Evolutionary conservation across 2,888 invertebrate species (phyloP).

Genomic region (Stenurella melanura): DNA sequence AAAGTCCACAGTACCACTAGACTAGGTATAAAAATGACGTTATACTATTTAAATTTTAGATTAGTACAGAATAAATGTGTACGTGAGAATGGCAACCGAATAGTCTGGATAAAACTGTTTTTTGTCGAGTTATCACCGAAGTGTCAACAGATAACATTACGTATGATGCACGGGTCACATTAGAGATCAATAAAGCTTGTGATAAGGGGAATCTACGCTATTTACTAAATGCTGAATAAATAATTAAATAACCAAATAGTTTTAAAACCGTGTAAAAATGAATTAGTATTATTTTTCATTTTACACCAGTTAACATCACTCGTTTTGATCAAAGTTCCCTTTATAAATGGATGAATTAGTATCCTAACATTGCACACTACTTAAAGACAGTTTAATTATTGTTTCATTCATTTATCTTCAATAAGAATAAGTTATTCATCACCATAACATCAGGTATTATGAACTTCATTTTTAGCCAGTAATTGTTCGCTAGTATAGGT

Average conservation of each 20-base stretch:
- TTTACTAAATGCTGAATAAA: background rate
- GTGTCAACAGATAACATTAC: constrained; percentile 36
- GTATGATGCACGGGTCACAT: constrained; percentile 22
- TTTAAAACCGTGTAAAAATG: background rate
- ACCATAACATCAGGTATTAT: too few relatives aligned
- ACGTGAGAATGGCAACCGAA: constrained; percentile 33
- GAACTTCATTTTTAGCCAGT: too few relatives aligned
- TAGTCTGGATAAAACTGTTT: constrained; percentile 36
- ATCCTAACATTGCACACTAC: too few relatives aligned
- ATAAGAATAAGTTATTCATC: too few relatives aligned
- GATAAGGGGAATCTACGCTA: constrained; percentile 16
- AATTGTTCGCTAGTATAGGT: too few relatives aligned
- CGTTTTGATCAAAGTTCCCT: too few relatives aligned
- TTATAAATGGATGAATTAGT: too few relatives aligned
- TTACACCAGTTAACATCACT: too few relatives aligned
- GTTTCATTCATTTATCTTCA: too few relatives aligned
- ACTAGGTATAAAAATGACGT: background rate
- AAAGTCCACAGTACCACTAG: background rate
- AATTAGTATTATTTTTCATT: too few relatives aligned
- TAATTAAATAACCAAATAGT: background rate
- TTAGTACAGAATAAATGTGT: constrained; percentile 10
- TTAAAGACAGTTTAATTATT: too few relatives aligned
- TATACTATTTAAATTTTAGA: background rate
- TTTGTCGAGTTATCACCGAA: constrained; percentile 24
- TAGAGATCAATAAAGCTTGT: constrained; percentile 22